Evolutionary conservation across 1,140 invertebrate genomes (phyloP), one percentile per base, ranked within the genome.

Genomic region (Drosophila equinoxialis): DNA sequence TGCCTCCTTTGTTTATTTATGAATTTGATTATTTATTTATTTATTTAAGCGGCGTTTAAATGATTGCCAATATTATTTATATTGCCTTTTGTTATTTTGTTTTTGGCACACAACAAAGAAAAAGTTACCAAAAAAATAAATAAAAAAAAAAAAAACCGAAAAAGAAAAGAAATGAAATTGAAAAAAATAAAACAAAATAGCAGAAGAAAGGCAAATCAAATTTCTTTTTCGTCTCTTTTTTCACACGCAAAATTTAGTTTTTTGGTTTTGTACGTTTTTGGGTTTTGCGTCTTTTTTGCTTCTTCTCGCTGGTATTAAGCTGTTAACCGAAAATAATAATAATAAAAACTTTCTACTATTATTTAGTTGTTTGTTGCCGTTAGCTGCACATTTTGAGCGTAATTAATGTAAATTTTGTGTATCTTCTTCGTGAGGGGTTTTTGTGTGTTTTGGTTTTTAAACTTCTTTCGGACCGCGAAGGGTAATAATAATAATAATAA

Each of bases 271-370:
- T 41, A 39, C 62, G 41, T 42, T 45, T 70, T 70, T 55, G 66
- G 45, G 10, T 41, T 65, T n/a, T 51, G 37, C 35, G 35, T 11
- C 62, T 62, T 72, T 41, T 68, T 58, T 73, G 10, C 13, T 60
- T 35, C 13, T 59, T 39, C 65, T 74, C 63, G 64, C 65, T 74
- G 48, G 71, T 51, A 20, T 51, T 23, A 51, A 51, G 20, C 30
- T 37, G 14, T 33, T 37, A 59, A 59, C 57, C 57, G 35, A 59
- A 59, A 37, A 59, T 59, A 59, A 59, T 87, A 79, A 86, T 65
- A 82, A 86, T 77, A 79, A 77, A 86, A 86, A 86, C 83, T 86
- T 86, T 86, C 83, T 86, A 86, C 72, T 68, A 74, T 86, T 86
- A 86, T 81, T 75, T 86, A 73, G 73, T 45, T 77, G 14, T 72